phyloP scores from a whole-genome alignment of 2,888 invertebrate genomes.

The Dasysyrphus albostriatus region DNA sequence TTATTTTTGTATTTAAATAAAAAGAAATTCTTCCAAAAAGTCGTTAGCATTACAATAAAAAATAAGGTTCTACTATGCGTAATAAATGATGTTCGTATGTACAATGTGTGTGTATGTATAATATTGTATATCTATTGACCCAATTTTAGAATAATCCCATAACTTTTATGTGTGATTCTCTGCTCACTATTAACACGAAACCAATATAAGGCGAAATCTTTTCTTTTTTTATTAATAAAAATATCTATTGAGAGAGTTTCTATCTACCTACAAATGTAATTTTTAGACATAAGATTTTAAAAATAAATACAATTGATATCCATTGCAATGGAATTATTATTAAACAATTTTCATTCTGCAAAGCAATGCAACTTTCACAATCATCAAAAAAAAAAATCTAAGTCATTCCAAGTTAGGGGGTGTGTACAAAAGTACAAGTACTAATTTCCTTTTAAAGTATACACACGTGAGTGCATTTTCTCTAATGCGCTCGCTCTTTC shows the following conservation, averaged over 20 bases:
- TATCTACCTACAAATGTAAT: not conserved
- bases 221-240: not conserved
- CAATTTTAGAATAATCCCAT: slow-evolving; percentile 14
- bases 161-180: not conserved
- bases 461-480: slow-evolving; percentile 68
- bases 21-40: not conserved
- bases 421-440: slow-evolving; percentile 58
- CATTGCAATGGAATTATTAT: not conserved
- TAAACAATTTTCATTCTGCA: slow-evolving; percentile 31
- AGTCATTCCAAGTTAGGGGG: slow-evolving; percentile 53
- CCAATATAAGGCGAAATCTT: not conserved
- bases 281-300: not conserved
- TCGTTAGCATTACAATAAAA: not conserved
- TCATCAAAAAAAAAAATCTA: slow-evolving; percentile 34
- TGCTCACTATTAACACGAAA: not conserved
- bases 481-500: slow-evolving; percentile 41
- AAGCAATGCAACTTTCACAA: slow-evolving; percentile 63
- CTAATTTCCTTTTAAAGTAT: slow-evolving; percentile 54
- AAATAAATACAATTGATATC: not conserved
- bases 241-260: not conserved
- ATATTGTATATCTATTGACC: not conserved
- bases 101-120: not conserved
- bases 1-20: not conserved
- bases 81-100: not conserved
- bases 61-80: not conserved